A percentile compares a stretch with the other conserved stretches of the same genome.
phyloP scores from a whole-genome alignment of 2,113 vertebrate genomes.

The Brienomyrus longianalis region DNA sequence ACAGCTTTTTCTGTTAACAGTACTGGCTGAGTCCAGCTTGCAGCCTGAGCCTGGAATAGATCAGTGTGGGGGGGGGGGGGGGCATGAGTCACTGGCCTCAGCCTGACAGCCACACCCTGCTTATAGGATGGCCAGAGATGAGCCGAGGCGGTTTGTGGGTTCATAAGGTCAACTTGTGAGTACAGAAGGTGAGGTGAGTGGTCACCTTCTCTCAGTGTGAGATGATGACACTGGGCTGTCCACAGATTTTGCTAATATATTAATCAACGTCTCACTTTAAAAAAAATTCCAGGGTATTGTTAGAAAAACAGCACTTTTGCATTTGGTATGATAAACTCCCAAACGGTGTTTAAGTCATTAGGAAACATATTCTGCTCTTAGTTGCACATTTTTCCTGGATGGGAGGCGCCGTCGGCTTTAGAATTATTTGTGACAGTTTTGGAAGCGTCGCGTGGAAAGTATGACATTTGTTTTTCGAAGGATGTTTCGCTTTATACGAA shows the following conservation, averaged over 20 bases:
- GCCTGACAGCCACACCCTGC: not conserved
- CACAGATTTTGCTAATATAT: not conserved
- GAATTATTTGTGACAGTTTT: slow-evolving; percentile 3
- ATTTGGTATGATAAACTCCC: not conserved
- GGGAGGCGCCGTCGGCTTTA: not conserved
- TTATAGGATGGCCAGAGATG: not conserved
- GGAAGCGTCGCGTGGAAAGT: not conserved
- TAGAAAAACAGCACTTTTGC: not conserved
- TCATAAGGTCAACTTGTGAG: not conserved
- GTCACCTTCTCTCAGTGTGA: not conserved
- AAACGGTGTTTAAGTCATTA: slow-evolving; percentile 5
- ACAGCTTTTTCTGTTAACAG: not conserved
- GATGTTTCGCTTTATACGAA: slow-evolving; percentile 5
- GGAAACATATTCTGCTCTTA: not conserved
- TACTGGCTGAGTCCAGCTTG: not conserved
- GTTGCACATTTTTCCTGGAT: not conserved
- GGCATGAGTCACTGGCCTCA: not conserved
- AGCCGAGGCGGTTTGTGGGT: not conserved
- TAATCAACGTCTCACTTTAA: not conserved
- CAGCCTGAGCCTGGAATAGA: not conserved
- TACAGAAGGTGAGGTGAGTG: not conserved
- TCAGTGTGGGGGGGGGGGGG: not conserved
- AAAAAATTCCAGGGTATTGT: not conserved
- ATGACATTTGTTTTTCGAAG: slow-evolving; percentile 12
- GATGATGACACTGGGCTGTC: not conserved